phyloP scores from a whole-genome alignment of 2,888 invertebrate species.

The Epistrophella euchroma region DNA sequence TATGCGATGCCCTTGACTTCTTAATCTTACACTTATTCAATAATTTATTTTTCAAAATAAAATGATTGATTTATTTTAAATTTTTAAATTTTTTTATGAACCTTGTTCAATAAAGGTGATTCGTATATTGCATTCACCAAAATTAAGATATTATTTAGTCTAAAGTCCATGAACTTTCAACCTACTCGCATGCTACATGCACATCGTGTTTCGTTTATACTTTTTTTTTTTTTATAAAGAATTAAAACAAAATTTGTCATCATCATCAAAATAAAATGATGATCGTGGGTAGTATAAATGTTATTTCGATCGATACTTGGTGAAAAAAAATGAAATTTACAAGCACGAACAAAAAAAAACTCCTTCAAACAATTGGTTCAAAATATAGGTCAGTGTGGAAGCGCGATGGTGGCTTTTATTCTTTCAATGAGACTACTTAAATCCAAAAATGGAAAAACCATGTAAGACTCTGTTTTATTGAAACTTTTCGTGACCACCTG shows the following conservation, averaged over 20 bases:
- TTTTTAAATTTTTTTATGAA: not conserved
- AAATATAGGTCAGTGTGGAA: constrained; percentile 59
- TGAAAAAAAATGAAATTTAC: constrained; percentile 30
- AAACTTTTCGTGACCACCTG: constrained; percentile 47
- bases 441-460: constrained; percentile 41
- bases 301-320: constrained; percentile 10
- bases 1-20: constrained; percentile 40
- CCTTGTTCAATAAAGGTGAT: not conserved
- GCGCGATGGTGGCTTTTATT: not conserved
- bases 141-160: not conserved
- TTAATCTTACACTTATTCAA: constrained; percentile 14
- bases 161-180: constrained; percentile 42
- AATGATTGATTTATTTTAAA: not conserved
- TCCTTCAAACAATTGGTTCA: constrained; percentile 40
- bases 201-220: not conserved
- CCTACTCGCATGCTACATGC: constrained; percentile 26
- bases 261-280: constrained; percentile 47
- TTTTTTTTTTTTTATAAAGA: constrained; percentile 25
- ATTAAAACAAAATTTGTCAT: constrained; percentile 57
- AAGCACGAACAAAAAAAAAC: constrained; percentile 9
- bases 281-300: constrained; percentile 52
- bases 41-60: constrained; percentile 6
- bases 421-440: constrained; percentile 25
- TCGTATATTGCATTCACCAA: not conserved
- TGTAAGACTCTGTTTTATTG: constrained; percentile 2